Evolutionary conservation across 2,888 invertebrate genomes (phyloP).

Genomic region (Neria commutata): DNA sequence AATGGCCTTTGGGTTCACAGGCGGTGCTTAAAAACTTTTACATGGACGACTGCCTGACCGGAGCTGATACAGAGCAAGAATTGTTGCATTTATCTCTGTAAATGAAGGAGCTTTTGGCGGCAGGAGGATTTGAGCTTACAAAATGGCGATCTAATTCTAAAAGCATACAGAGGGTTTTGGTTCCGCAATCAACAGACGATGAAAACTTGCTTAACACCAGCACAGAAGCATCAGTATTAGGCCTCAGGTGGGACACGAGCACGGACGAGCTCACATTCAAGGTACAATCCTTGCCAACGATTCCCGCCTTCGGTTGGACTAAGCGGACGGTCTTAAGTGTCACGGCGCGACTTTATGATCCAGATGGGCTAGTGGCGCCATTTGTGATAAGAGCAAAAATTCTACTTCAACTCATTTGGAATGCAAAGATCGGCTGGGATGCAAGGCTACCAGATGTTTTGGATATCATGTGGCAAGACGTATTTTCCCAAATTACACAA

Average conservation of each 20-base stretch:
- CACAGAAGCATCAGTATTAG: conserved; percentile 3
- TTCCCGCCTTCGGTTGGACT: conserved; percentile 4
- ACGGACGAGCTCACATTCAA: neutral
- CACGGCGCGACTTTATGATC: conserved; percentile 21
- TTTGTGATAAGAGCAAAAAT: conserved; percentile 20
- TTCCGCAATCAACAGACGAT: neutral
- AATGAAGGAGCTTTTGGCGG: conserved; percentile 3
- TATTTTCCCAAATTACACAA: conserved; percentile 6
- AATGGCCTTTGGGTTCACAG: conserved; percentile 4
- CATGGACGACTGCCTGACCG: conserved; percentile 15
- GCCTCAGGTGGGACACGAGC: neutral
- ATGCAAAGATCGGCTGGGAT: neutral
- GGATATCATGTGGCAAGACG: neutral
- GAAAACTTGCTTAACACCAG: neutral
- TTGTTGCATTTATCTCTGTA: neutral
- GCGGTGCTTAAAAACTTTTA: conserved; percentile 12
- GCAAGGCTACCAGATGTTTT: conserved; percentile 3
- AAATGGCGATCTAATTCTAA: conserved; percentile 9
- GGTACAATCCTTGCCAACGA: neutral
- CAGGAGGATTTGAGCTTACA: conserved; percentile 10
- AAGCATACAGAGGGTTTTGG: neutral
- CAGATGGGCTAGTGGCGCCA: conserved; percentile 17
- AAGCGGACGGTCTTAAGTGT: conserved; percentile 19
- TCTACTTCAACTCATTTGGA: conserved; percentile 23
- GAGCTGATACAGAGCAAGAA: conserved; percentile 8